A percentile compares a stretch with the other conserved stretches of the same genome.
phyloP scores from a whole-genome alignment of 2,797 vertebrate species.

The Oreochromis mossambicus region DNA sequence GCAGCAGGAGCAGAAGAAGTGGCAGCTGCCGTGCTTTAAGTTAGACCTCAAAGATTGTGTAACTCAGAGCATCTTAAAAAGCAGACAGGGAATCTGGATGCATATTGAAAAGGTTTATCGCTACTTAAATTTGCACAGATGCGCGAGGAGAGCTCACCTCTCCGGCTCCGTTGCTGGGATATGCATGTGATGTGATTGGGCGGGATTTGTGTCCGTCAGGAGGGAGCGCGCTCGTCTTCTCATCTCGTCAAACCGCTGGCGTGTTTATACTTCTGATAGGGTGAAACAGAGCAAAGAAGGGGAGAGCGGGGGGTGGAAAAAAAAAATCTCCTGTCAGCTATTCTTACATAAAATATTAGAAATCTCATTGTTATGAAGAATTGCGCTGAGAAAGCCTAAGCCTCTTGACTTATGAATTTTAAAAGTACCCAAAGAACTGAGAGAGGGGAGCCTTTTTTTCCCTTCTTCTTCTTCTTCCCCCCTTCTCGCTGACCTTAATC shows the following conservation, averaged over 20 bases:
- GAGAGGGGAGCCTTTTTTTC: slow-evolving; percentile 24
- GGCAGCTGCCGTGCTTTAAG: slow-evolving; percentile 24
- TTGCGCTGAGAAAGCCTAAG: slow-evolving; percentile 77
- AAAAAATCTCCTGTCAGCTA: slow-evolving; percentile 78
- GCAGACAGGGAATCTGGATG: slow-evolving; percentile 1
- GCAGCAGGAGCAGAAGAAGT: slow-evolving; percentile 23
- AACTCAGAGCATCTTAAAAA: slow-evolving; percentile 21
- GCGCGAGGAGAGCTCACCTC: neutral
- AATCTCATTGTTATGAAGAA: slow-evolving; percentile 79
- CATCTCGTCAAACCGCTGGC: slow-evolving; percentile 55
- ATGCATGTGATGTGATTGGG: slow-evolving; percentile 68
- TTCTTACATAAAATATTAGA: slow-evolving; percentile 80
- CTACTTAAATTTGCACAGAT: slow-evolving; percentile 31
- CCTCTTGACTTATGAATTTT: slow-evolving; percentile 82
- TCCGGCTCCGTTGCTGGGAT: neutral
- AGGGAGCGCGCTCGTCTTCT: slow-evolving; percentile 2
- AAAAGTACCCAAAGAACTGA: slow-evolving; percentile 74
- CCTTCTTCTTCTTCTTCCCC: neutral
- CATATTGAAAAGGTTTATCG: slow-evolving; percentile 53
- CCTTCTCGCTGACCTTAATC: slow-evolving; percentile 77
- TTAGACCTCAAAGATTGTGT: slow-evolving; percentile 52
- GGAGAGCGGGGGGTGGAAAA: neutral
- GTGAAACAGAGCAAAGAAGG: slow-evolving; percentile 43
- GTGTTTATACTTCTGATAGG: slow-evolving; percentile 62
- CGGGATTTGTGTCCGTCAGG: slow-evolving; percentile 75